These are phyloP conservation scores for Xyliphius kryptos DNA, from an alignment of 2,113 vertebrate genomes.

Conservation along the genomic window DNA sequence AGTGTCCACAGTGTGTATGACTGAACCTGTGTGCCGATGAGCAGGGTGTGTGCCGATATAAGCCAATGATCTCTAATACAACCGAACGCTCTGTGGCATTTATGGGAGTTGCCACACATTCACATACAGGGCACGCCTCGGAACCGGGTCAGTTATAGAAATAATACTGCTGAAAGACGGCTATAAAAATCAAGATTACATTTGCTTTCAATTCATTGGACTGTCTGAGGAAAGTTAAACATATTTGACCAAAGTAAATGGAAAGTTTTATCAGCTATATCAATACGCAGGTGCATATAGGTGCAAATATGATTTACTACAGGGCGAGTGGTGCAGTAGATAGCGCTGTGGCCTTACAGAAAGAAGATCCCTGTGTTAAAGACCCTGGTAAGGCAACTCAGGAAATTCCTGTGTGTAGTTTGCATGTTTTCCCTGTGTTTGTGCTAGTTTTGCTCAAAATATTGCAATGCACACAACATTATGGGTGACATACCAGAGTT, in stretches of 20 bases:
- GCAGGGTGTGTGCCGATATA: slow-evolving; percentile 20
- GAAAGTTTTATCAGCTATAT: background rate
- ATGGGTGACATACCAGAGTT: too few relatives aligned
- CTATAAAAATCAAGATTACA: slow-evolving; percentile 1
- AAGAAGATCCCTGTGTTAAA: too few relatives aligned
- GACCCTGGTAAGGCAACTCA: too few relatives aligned
- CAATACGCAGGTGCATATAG: slow-evolving; percentile 4
- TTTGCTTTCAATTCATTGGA: slow-evolving; percentile 3
- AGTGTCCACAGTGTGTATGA: slow-evolving; percentile 33
- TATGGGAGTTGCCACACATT: slow-evolving; percentile 35
- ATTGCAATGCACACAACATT: too few relatives aligned
- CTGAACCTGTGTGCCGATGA: slow-evolving; percentile 34
- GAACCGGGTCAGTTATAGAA: slow-evolving; percentile 35
- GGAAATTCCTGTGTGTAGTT: too few relatives aligned
- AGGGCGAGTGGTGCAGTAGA: too few relatives aligned
- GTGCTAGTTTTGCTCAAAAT: too few relatives aligned
- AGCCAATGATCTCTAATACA: slow-evolving; percentile 38
- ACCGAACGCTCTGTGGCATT: slow-evolving; percentile 15
- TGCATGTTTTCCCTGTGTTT: too few relatives aligned
- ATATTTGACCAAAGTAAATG: background rate
- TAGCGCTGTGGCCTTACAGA: too few relatives aligned
- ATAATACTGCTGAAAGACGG: slow-evolving; percentile 24
- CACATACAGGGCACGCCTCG: slow-evolving; percentile 28
- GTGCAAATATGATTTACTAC: background rate
- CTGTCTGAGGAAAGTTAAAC: background rate